Conservation (phyloP, 2,797 vertebrate species). For the Pangasius sanitwongsei region DNA sequence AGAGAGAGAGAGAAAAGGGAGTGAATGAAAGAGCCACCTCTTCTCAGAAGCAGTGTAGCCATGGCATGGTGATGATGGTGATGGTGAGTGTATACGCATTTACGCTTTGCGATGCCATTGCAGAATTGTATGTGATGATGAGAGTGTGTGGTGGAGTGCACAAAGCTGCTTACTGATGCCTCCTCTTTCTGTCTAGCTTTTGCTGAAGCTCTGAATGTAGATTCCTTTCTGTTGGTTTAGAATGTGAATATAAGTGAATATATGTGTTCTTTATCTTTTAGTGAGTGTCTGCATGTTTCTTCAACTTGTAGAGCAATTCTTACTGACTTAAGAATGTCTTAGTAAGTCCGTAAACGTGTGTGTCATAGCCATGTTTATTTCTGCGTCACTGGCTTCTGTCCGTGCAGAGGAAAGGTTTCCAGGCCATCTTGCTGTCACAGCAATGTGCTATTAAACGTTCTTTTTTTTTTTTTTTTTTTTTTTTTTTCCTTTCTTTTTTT, state of each 20-base stretch:
- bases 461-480: neutral
- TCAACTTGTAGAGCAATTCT: neutral
- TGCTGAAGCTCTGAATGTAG: neutral
- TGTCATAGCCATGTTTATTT: constrained; percentile 52
- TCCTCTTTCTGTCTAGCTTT: neutral
- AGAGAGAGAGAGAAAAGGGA: constrained; percentile 37
- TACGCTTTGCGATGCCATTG: neutral
- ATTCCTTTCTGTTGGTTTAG: neutral
- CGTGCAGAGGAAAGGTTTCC: constrained; percentile 53
- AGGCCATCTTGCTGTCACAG: neutral
- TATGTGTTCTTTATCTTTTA: neutral
- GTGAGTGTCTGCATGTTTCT: neutral
- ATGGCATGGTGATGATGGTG: constrained; percentile 66
- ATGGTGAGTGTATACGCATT: constrained; percentile 57
- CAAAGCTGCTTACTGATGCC: constrained; percentile 8
- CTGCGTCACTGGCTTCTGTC: constrained; percentile 68
- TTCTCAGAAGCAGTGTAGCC: constrained; percentile 54
- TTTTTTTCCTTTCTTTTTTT: neutral
- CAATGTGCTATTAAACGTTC: neutral
- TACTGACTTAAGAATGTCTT: neutral
- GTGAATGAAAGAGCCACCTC: constrained; percentile 49
- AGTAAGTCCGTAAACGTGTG: neutral
- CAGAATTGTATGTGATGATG: neutral
- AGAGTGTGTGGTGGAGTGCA: neutral
- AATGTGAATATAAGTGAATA: neutral